These are phyloP conservation scores for Trachymyrmex septentrionalis DNA, from an alignment of 1,140 invertebrate genomes.

Conservation along the genomic window DNA sequence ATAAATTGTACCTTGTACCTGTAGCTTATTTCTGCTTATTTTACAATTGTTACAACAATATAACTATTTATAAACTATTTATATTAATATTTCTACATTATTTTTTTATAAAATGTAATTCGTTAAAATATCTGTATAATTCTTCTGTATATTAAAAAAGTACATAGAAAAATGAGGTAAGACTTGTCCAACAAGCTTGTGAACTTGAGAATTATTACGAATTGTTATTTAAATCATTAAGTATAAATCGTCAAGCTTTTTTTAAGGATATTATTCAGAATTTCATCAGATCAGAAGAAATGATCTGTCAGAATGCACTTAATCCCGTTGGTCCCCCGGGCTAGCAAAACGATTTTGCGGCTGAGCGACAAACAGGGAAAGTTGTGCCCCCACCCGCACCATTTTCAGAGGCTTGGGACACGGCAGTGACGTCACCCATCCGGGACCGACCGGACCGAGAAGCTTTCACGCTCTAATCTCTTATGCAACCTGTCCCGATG, in stretches of 20 bases:
- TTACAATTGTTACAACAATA: not conserved
- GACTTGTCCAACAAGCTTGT: not conserved
- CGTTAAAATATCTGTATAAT: not conserved
- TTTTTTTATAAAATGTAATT: not conserved
- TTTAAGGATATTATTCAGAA: not conserved
- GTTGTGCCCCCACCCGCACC: constrained; percentile 77
- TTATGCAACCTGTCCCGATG: constrained; percentile 83
- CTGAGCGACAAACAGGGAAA: constrained; percentile 80
- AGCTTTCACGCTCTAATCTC: constrained; percentile 86
- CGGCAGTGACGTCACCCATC: constrained; percentile 84
- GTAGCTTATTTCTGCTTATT: not conserved
- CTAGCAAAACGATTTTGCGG: constrained; percentile 20
- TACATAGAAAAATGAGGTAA: not conserved
- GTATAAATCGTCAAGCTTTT: no score
- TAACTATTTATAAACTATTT: not conserved
- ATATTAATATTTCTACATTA: not conserved
- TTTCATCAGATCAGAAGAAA: not conserved
- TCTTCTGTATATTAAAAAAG: not conserved
- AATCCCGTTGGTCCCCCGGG: constrained; percentile 44
- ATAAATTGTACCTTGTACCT: not conserved
- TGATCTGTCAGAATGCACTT: not conserved
- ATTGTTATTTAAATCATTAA: constrained; percentile 6
- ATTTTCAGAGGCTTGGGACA: constrained; percentile 72
- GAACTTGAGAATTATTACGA: not conserved
- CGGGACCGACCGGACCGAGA: constrained; percentile 80